Evolutionary conservation across 2,113 vertebrate genomes (phyloP).

Genomic region (Ptilorrhoa leucosticta): DNA sequence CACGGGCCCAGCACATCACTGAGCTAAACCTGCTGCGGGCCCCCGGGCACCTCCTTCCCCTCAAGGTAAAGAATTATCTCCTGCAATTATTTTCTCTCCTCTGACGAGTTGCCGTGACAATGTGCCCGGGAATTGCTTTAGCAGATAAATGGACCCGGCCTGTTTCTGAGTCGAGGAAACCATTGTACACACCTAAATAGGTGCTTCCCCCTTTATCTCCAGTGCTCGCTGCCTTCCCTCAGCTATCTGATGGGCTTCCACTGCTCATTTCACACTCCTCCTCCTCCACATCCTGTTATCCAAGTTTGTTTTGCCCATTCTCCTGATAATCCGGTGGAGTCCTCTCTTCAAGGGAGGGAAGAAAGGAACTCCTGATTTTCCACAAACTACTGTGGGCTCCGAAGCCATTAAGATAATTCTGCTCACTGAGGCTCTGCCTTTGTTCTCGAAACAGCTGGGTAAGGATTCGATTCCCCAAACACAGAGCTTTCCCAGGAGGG

Average conservation of each 20-base stretch:
- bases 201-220: background rate
- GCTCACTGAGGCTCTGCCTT: background rate
- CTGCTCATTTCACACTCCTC: background rate
- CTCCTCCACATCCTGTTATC: background rate
- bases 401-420: background rate
- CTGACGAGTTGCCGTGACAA: background rate
- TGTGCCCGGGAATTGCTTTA: background rate
- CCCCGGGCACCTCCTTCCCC: background rate
- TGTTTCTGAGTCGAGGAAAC: background rate
- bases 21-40: accelerated
- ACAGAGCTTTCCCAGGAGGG: background rate
- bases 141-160: background rate
- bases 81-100: background rate
- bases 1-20: accelerated
- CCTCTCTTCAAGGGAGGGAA: background rate
- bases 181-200: background rate
- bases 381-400: background rate
- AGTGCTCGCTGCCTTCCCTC: background rate
- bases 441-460: background rate
- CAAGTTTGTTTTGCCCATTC: background rate
- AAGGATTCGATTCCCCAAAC: background rate
- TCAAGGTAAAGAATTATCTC: background rate
- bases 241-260: background rate
- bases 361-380: background rate
- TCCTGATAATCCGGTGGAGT: background rate